Conservation (phyloP, 2,797 vertebrate species). For the Rhynchotus rufescens region DNA sequence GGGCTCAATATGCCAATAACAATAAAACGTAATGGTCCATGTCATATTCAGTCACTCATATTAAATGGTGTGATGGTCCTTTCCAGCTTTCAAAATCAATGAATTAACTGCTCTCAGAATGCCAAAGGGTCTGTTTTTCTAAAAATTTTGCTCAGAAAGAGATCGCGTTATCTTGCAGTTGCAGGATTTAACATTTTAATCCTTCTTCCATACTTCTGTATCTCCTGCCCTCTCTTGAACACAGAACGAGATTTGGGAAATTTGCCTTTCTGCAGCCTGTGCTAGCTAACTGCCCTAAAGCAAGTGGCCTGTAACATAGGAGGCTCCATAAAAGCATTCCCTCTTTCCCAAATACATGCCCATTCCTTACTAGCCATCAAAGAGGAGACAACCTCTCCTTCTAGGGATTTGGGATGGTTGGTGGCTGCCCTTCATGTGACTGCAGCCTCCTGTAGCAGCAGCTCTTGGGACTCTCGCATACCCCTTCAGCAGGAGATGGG, state of each 20-base stretch:
- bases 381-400: neutral
- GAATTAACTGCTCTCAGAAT: neutral
- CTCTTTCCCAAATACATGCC: too few relatives aligned
- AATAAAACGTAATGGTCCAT: neutral
- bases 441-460: neutral
- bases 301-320: neutral
- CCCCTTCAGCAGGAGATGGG: neutral
- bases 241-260: neutral
- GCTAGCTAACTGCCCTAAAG: neutral
- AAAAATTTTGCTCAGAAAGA: neutral
- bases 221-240: neutral
- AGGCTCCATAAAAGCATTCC: too few relatives aligned
- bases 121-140: neutral
- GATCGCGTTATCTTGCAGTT: neutral
- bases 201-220: neutral
- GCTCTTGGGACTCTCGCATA: neutral
- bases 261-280: neutral
- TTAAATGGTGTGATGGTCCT: neutral
- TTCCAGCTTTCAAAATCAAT: neutral
- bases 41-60: neutral
- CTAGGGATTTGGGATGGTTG: neutral
- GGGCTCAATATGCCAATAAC: neutral
- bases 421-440: fast-evolving
- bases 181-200: neutral
- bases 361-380: too few relatives aligned